Percentiles rank a stretch among this genome's conserved stretches.
phyloP scores from a whole-genome alignment of 2,113 vertebrate species.

The Gambusia affinis region DNA sequence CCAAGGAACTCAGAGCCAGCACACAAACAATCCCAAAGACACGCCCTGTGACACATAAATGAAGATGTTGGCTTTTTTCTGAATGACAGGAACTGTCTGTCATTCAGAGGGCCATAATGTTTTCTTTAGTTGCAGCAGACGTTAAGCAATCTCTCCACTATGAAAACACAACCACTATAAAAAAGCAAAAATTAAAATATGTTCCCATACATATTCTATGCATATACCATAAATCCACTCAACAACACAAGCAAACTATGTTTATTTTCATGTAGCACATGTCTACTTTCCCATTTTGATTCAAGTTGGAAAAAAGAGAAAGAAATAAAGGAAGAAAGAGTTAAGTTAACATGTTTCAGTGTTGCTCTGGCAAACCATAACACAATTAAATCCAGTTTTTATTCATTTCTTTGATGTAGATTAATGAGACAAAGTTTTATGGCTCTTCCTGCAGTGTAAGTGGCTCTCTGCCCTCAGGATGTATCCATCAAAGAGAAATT shows the following conservation, averaged over 20 bases:
- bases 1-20: background rate
- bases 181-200: too few species aligned
- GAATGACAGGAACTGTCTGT: slow-evolving; percentile 58
- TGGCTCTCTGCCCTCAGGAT: slow-evolving; percentile 26
- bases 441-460: slow-evolving; percentile 33
- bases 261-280: too few species aligned
- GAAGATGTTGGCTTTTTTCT: slow-evolving; percentile 65
- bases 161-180: background rate
- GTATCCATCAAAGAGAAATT: slow-evolving; percentile 38
- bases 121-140: slow-evolving; percentile 24
- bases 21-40: slow-evolving; percentile 39
- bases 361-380: too few species aligned
- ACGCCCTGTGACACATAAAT: slow-evolving; percentile 53
- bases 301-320: background rate
- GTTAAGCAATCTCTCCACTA: background rate
- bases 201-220: too few species aligned
- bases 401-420: slow-evolving; percentile 1
- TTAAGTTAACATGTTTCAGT: too few species aligned
- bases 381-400: too few species aligned
- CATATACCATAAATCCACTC: too few species aligned
- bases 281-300: too few species aligned
- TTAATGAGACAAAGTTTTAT: slow-evolving; percentile 10
- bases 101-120: slow-evolving; percentile 17
- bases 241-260: too few species aligned
- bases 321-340: background rate